Evolutionary conservation across 1,140 invertebrate species (phyloP), one percentile per base, ranked within the genome.

Genomic region (Leptinotarsa lineolata): DNA sequence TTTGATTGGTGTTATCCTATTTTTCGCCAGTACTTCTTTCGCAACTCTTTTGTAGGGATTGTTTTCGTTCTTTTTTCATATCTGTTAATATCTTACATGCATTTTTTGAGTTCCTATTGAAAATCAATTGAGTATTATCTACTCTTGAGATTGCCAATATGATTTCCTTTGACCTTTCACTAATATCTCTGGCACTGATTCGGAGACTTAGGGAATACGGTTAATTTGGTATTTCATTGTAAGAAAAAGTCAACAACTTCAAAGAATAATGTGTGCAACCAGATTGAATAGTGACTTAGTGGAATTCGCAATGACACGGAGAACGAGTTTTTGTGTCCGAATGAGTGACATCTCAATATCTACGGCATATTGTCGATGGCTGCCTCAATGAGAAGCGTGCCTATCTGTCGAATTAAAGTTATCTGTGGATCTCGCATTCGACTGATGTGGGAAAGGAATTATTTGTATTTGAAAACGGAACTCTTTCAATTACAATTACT

Each of bases 291-390:
- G 24, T 65, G 63, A 65, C 63, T 22, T 22, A 4, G 39, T 65
- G 63, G 63, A 65, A 65, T 65, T 39, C n/a, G 18, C 39, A 22
- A 39, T 21, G n/a, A 65, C 63, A 65, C 63, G 63, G 16, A 12
- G 63, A 24, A 65, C 63, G 63, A 24, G 63, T 65, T 65, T 65
- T 65, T 65, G 63, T 22, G 13, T 30, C 22, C 24, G 63, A 30
- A 16, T 65, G 63, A 65, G 21, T 65, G 63, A 65, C 63, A 65
- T 24, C 63, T 65, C 63, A 65, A 65, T 65, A 65, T 65, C 63
- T 16, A 65, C 63, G 4, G 63, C 63, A 39, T 65, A 65, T 65
- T 65, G 63, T 65, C 63, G 21, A 30, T 65, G 24, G 63, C 22
- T 65, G 22, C 21, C 21, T 65, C 18, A 65, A 65, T 65, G 13